Conservation (phyloP, 2,797 vertebrate species). For the Botia kubotai region DNA sequence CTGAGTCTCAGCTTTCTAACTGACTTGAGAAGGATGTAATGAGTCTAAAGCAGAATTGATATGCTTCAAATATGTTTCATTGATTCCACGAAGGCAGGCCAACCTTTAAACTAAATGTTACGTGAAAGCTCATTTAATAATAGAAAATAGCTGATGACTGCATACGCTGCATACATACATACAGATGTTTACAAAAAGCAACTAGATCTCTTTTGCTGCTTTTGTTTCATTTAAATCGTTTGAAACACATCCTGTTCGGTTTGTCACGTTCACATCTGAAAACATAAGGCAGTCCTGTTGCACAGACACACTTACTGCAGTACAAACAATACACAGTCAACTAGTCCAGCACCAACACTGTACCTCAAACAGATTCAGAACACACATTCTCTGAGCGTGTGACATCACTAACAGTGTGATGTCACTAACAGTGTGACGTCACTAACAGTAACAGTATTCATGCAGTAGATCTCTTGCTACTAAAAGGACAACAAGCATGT, state of each 20-base stretch:
- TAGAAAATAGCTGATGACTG: neutral
- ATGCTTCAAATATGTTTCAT: neutral
- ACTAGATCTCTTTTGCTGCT: too few relatives aligned
- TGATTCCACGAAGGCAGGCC: neutral
- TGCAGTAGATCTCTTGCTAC: slow-evolving; percentile 2
- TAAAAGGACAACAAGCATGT: slow-evolving; percentile 28
- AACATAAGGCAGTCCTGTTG: too few relatives aligned
- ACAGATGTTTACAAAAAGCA: neutral
- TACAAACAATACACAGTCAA: too few relatives aligned
- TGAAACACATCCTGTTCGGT: too few relatives aligned
- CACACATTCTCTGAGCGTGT: neutral
- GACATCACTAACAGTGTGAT: neutral
- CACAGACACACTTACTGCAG: too few relatives aligned
- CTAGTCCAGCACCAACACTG: too few relatives aligned
- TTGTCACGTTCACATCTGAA: too few relatives aligned
- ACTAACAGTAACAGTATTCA: neutral
- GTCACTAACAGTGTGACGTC: neutral
- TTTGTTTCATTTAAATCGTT: too few relatives aligned
- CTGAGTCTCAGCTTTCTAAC: neutral
- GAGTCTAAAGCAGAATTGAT: neutral
- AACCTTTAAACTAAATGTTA: slow-evolving; percentile 8
- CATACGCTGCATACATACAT: neutral
- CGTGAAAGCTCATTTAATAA: slow-evolving; percentile 1
- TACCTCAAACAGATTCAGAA: too few relatives aligned
- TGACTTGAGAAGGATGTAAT: neutral